These are phyloP conservation scores for Lamprotornis superbus DNA, from an alignment of 2,113 vertebrate genomes.

Conservation along the genomic window DNA sequence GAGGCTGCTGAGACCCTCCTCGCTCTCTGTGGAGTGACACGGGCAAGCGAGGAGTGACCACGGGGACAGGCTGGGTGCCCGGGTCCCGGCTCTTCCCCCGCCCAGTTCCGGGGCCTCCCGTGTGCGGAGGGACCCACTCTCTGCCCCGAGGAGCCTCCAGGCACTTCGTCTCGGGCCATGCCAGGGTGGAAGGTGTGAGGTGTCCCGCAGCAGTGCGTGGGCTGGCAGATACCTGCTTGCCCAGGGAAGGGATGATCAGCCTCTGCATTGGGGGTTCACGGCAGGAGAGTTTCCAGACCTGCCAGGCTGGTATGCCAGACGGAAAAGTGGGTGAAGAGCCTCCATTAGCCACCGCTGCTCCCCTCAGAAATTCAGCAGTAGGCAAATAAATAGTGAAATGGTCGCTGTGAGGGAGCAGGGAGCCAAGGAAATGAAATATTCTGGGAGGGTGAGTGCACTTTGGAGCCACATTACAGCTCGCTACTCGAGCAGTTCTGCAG, in stretches of 20 bases:
- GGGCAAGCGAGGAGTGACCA: neutral
- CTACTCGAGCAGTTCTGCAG: constrained; percentile 37
- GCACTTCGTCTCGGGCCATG: rapidly evolving
- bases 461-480: constrained; percentile 14
- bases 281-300: neutral
- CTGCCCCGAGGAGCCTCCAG: neutral
- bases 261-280: neutral
- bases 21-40: neutral
- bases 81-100: neutral
- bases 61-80: rapidly evolving
- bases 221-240: neutral
- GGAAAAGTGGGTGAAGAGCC: constrained; percentile 4
- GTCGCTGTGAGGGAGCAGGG: neutral
- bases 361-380: constrained; percentile 9
- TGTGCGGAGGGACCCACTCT: neutral
- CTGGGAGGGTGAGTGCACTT: neutral
- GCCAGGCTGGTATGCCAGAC: neutral
- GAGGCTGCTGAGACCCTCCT: neutral
- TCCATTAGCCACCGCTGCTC: constrained; percentile 13
- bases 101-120: neutral
- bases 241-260: neutral
- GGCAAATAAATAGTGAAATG: constrained; percentile 59
- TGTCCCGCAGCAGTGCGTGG: neutral
- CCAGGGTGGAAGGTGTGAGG: neutral
- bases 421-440: constrained; percentile 7